A percentile compares a stretch with the other conserved stretches of the same genome.
Evolutionary conservation across 2,797 vertebrate genomes (phyloP).

Genomic region (Vireo griseus): DNA sequence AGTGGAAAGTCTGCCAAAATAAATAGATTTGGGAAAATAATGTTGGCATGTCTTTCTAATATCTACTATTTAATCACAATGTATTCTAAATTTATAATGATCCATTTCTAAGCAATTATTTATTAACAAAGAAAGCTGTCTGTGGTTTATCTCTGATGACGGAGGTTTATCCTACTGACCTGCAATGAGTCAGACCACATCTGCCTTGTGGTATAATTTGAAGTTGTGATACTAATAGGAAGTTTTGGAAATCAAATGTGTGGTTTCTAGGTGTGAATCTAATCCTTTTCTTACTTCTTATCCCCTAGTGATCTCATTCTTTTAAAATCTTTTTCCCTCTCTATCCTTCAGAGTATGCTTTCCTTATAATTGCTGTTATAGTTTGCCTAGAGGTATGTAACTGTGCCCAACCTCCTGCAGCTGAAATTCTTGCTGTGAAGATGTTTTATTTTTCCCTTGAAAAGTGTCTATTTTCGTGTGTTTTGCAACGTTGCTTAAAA

Average conservation of each 20-base stretch:
- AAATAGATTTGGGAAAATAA: background rate
- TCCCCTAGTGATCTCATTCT: background rate
- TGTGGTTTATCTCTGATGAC: background rate
- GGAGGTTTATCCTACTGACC: background rate
- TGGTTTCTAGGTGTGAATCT: background rate
- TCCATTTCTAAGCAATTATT: background rate
- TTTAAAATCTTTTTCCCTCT: background rate
- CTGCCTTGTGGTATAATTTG: background rate
- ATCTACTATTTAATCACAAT: background rate
- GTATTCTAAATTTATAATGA: background rate
- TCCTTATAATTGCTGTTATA: background rate
- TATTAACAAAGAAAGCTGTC: background rate
- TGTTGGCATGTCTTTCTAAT: background rate
- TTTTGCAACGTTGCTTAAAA: conserved; percentile 41
- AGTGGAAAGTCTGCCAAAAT: background rate
- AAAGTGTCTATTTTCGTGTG: conserved; percentile 33
- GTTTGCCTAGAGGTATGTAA: background rate
- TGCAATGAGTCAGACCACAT: background rate
- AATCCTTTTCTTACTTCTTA: background rate
- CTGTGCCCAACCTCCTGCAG: background rate
- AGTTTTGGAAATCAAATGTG: background rate
- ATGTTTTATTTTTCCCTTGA: background rate
- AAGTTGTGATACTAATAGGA: background rate
- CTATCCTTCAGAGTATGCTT: background rate
- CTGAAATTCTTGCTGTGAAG: conserved; percentile 29